Base-by-base conservation (phyloP, 2,797 vertebrate genomes). In the Chrosomus eos region DNA sequence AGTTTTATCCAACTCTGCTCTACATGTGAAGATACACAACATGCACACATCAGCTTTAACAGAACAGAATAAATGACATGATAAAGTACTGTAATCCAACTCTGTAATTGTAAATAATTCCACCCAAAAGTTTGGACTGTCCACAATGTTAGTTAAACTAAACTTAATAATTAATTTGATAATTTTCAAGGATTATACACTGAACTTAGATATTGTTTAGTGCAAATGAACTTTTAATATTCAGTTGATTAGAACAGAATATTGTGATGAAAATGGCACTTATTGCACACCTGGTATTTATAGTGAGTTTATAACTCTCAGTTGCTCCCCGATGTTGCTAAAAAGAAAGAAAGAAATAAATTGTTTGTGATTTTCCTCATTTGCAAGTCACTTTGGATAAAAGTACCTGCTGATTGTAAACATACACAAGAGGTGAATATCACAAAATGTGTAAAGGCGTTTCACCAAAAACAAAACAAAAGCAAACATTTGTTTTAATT, bases 211-310 rank as follows among this genome's bases (percentile, higher is more conserved):
- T 5, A 73, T 4, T 19, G 10, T 72, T 48, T 13, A 13, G 28
- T 74, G 53, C 13, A 53, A 31, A 8, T 53, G 2, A 51, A 51
- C 26, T 51, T 51, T 31, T 6, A 14, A 38, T 55, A 16, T 36
- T 18, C 21, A 76, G 11, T 76, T 40, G 7, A 58, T 58, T 9
- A n/a, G 6, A 7, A 19, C 3, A 36, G 9, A 36, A n/a, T 0
- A 1, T 10, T 9, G 28, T 58, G 11, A 77, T 51, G 16, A 5
- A 43, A 36, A 33, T 21, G n/a, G 1, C 21, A 60, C 14, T 8
- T 13, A 9, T 68, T 23, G 66, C 94, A 93, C 67, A 96, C 96
- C 83, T 93, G 85, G 90, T 31, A 4, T 94, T 94, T 86, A 96
- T 92, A n/a, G 66, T 87, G 53, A 96, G 89, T 67, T 85, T 40